These are phyloP conservation scores for Hypsopygia costalis DNA, from an alignment of 2,888 invertebrate species.

Conservation along the genomic window DNA sequence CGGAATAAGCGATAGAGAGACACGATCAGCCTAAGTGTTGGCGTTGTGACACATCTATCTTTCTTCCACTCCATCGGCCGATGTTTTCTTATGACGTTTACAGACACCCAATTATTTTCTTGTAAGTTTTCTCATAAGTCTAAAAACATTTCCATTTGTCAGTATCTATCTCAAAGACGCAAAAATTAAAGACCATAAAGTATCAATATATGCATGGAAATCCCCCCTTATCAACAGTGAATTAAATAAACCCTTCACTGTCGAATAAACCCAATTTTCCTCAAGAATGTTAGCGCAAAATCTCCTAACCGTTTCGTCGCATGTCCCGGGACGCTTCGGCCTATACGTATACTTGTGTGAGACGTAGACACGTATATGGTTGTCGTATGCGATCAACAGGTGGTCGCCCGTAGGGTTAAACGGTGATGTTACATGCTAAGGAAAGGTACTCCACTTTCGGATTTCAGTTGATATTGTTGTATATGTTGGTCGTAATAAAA, in stretches of 20 bases:
- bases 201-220: conserved; percentile 15
- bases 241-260: conserved; percentile 59
- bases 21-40: too few species aligned
- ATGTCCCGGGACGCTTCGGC: conserved; percentile 23
- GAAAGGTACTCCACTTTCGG: conserved; percentile 43
- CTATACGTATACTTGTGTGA: conserved; percentile 34
- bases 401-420: conserved; percentile 77
- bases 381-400: conserved; percentile 75
- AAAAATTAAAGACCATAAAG: conserved; percentile 6
- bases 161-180: too few species aligned
- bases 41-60: too few species aligned
- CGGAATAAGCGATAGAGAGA: too few species aligned
- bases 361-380: conserved; percentile 46
- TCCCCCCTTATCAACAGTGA: conserved; percentile 37
- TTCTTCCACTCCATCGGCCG: too few species aligned
- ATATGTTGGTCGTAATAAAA: too few species aligned
- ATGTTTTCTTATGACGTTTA: too few species aligned
- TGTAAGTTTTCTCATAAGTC: too few species aligned
- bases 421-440: conserved; percentile 33
- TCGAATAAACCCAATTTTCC: conserved; percentile 66
- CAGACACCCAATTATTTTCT: too few species aligned
- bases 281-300: conserved; percentile 38
- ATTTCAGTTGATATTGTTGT: conserved; percentile 2
- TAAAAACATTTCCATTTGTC: too few species aligned
- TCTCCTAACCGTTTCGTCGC: conserved; percentile 28